These are phyloP conservation scores for Arizona elegans DNA, from an alignment of 2,113 vertebrate species.

Conservation along the genomic window DNA sequence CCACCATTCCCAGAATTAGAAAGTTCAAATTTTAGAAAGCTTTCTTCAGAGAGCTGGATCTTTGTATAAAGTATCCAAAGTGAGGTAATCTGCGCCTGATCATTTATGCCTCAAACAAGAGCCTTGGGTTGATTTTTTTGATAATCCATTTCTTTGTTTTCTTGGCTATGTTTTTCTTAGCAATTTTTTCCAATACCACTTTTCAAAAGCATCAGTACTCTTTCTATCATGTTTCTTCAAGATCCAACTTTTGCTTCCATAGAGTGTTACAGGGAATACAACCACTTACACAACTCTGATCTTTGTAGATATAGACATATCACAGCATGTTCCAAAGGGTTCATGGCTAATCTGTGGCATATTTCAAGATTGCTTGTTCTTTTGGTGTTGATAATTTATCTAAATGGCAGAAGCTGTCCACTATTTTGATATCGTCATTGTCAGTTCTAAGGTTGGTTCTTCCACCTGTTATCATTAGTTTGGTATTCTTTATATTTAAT, in stretches of 20 bases:
- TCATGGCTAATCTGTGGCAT: neutral
- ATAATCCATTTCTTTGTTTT: neutral
- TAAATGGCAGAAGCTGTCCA: neutral
- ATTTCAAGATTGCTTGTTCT: neutral
- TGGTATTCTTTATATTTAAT: neutral
- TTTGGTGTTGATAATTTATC: neutral
- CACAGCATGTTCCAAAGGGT: neutral
- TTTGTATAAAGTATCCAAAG: neutral
- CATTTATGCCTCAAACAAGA: neutral
- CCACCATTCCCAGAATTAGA: neutral
- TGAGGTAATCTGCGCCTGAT: neutral
- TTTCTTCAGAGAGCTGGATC: neutral
- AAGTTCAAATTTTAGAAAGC: neutral
- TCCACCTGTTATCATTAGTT: neutral
- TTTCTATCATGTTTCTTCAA: neutral
- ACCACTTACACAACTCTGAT: neutral
- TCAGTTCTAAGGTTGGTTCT: neutral
- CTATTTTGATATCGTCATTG: neutral
- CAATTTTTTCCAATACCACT: neutral
- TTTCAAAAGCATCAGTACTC: neutral
- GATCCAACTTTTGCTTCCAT: neutral
- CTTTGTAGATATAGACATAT: neutral
- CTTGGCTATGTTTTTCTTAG: neutral
- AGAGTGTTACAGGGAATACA: neutral
- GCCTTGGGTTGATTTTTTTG: neutral